A percentile compares a stretch with the other conserved stretches of the same genome.
Conservation (phyloP, 2,797 vertebrate genomes). For the Tenualosa ilisha region DNA sequence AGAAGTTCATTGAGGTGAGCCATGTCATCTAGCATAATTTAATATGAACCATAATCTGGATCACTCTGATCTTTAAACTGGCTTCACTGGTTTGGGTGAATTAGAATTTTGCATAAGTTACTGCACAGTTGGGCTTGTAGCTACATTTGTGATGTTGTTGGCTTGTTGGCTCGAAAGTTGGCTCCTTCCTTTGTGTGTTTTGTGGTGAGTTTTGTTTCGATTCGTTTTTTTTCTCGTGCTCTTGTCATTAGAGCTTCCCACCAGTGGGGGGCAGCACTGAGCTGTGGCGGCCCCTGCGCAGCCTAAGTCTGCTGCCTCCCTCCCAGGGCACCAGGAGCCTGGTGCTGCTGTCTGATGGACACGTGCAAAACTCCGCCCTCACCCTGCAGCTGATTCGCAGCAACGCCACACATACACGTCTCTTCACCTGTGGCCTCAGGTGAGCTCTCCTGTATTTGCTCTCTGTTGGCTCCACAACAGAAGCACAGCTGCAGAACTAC, state of each 20-base stretch:
- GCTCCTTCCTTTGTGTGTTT: background rate
- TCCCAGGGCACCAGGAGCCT: conserved; percentile 75
- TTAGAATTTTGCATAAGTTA: too few relatives aligned
- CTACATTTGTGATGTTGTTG: too few relatives aligned
- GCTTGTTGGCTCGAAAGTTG: background rate
- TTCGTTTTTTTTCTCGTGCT: conserved; percentile 11
- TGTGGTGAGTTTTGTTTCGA: background rate
- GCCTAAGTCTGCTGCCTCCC: conserved; percentile 77
- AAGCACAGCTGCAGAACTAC: too few relatives aligned
- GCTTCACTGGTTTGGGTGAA: too few relatives aligned
- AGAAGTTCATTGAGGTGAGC: conserved; percentile 76
- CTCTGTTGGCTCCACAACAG: too few relatives aligned
- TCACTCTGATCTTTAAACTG: too few relatives aligned
- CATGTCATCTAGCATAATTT: background rate
- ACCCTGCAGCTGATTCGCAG: conserved; percentile 76
- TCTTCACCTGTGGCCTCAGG: conserved; percentile 85
- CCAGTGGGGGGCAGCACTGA: conserved; percentile 83
- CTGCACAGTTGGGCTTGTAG: too few relatives aligned
- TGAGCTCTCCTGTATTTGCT: conserved; percentile 55
- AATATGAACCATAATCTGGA: too few relatives aligned
- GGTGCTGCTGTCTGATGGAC: conserved; percentile 86
- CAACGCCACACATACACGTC: conserved; percentile 71
- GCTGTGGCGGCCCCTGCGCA: conserved; percentile 81
- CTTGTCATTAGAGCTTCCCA: conserved; percentile 62
- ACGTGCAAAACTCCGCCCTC: conserved; percentile 78